Evolutionary conservation across 2,797 vertebrate genomes (phyloP), one percentile per base, ranked within the genome.

Genomic region (Lophotriccus pileatus): DNA sequence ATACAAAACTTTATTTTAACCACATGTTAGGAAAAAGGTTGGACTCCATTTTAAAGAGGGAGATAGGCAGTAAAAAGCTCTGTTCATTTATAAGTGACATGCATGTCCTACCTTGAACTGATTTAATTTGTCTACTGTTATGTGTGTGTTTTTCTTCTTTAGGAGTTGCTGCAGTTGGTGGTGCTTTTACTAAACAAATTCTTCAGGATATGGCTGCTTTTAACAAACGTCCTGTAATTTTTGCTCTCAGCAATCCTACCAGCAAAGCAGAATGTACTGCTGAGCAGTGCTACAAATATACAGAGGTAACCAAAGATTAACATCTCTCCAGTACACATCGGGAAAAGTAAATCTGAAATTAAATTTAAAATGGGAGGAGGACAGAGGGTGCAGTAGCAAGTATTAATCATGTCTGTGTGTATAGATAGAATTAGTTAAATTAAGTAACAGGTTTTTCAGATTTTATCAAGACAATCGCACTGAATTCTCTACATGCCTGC

Each of bases 211-310:
- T 99, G 99, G 99, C 99, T 56, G 97, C 97, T 63, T 98, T 99
- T 94, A 99, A 99, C 55, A 59, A 99, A 59, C 97, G 60, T 22
- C 99, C 99, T 11, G 98, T 99, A 92, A 99, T 99, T 97, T 99
- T 99, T 85, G 99, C 99, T 86, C 98, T 99, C 95, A 99, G 99
- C 97, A 99, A 99, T 95, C 99, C 99, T 12, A 99, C 99, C 81
- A 99, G 99, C 97, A 99, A 99, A 98, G 99, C 99, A 16, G 99
- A 99, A 93, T 99, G 99, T 93, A 99, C 99, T 20, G 99, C 99
- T 50, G 99, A 99, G 96, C 99, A 99, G 96, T 99, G 99, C 95
- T 99, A 99, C 97, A 97, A 92, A 25, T 84, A 99, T 39, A 99
- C 99, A 84, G 96, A 99, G 99, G 99, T 99, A 98, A 97, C 30